phyloP scores from a whole-genome alignment of 2,888 invertebrate species.

The Pseudococcus jackbeardsleyi region DNA sequence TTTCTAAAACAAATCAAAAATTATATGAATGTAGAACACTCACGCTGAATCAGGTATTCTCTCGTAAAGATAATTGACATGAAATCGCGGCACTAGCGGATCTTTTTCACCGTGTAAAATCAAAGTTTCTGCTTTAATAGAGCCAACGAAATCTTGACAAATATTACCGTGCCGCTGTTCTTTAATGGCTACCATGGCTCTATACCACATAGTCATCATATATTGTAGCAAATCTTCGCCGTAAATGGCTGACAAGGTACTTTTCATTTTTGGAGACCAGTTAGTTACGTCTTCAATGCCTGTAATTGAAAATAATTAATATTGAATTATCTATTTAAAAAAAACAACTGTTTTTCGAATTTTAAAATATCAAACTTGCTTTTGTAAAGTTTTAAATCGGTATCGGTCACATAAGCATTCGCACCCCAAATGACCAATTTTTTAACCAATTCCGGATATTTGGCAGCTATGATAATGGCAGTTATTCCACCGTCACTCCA shows the following conservation, averaged over 20 bases:
- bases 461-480: constrained; percentile 82
- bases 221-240: constrained; percentile 79
- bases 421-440: constrained; percentile 85
- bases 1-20: background rate
- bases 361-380: constrained; percentile 71
- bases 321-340: background rate
- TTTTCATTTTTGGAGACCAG: constrained; percentile 85
- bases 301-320: constrained; percentile 69
- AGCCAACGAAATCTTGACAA: constrained; percentile 76
- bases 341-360: too few species aligned
- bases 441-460: constrained; percentile 76
- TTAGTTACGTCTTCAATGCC: constrained; percentile 79
- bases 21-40: constrained; percentile 67
- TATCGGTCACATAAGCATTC: constrained; percentile 80
- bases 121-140: constrained; percentile 82
- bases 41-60: constrained; percentile 80
- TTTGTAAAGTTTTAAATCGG: constrained; percentile 77
- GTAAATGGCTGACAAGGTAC: constrained; percentile 81
- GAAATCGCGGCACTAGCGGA: constrained; percentile 80
- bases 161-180: constrained; percentile 79
- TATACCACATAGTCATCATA: constrained; percentile 82
- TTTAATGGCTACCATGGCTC: constrained; percentile 75
- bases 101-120: constrained; percentile 89
- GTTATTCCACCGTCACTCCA: constrained; percentile 93
- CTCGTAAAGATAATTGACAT: constrained; percentile 79